Evolutionary conservation across 2,888 invertebrate genomes (phyloP).

Genomic region (Nymphalis c-album): DNA sequence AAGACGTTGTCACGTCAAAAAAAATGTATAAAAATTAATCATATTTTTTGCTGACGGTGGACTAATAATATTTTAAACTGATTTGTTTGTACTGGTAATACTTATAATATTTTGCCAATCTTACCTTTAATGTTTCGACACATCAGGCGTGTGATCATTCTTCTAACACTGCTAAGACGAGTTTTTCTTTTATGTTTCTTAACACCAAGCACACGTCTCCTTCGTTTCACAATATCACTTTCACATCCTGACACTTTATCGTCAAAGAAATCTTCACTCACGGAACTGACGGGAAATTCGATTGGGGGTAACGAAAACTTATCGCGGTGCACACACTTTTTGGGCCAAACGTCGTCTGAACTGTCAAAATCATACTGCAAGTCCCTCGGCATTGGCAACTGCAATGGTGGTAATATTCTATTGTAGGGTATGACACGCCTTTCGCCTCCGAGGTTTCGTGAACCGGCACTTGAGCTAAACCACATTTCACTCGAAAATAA

Average conservation of each 20-base stretch:
- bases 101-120: background rate
- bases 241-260: slow-evolving; percentile 40
- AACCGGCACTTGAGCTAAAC: slow-evolving; percentile 55
- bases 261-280: slow-evolving; percentile 37
- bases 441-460: slow-evolving; percentile 44
- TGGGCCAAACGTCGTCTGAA: slow-evolving; percentile 59
- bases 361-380: slow-evolving; percentile 43
- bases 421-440: slow-evolving; percentile 55
- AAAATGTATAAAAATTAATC: too few species aligned
- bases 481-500: slow-evolving; percentile 60
- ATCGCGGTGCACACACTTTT: slow-evolving; percentile 44
- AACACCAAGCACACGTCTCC: slow-evolving; percentile 37
- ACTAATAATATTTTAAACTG: too few species aligned
- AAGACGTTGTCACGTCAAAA: too few species aligned
- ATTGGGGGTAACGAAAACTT: slow-evolving; percentile 49
- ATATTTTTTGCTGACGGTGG: too few species aligned
- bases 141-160: slow-evolving; percentile 60
- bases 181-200: slow-evolving; percentile 37
- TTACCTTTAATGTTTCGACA: slow-evolving; percentile 60
- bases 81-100: too few species aligned
- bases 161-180: slow-evolving; percentile 57
- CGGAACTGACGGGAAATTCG: slow-evolving; percentile 49
- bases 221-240: slow-evolving; percentile 36
- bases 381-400: slow-evolving; percentile 54
- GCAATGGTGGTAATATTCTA: slow-evolving; percentile 64